Percentiles rank a stretch among this genome's conserved stretches.
phyloP scores from a whole-genome alignment of 2,113 vertebrate genomes.

The Tenebrosternarchus preto region DNA sequence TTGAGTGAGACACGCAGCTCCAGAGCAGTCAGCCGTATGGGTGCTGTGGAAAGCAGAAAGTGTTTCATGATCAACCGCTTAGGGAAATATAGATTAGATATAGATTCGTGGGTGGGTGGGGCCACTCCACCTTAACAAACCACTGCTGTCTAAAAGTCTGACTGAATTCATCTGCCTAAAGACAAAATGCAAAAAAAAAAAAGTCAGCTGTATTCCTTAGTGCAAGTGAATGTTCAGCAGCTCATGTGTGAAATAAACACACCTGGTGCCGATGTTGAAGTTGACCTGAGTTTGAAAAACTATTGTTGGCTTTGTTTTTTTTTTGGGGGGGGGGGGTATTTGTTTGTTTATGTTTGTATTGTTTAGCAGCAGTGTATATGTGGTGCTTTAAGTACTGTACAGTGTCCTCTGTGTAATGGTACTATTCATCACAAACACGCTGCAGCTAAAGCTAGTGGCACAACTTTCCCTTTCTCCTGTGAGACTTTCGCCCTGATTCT shows the following conservation, averaged over 20 bases:
- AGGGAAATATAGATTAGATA: background rate
- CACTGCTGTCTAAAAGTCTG: too few species aligned
- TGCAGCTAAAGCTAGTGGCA: background rate
- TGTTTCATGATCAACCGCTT: background rate
- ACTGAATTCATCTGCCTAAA: too few species aligned
- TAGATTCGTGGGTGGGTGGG: background rate
- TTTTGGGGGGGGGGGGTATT: too few species aligned
- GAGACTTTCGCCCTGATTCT: background rate
- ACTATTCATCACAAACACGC: constrained; percentile 5
- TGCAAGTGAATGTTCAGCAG: background rate
- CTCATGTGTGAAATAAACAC: background rate
- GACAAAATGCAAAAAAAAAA: background rate
- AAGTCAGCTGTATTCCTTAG: background rate
- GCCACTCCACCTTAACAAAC: background rate
- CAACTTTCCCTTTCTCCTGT: background rate
- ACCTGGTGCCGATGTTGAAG: background rate
- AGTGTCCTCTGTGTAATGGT: background rate
- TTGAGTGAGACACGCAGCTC: too few species aligned
- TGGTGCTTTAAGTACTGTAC: background rate
- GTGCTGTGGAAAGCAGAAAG: too few species aligned
- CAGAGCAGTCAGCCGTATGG: too few species aligned
- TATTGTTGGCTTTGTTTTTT: background rate
- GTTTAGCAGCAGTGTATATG: background rate
- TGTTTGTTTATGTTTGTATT: too few species aligned
- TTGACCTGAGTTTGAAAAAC: background rate